Conservation (phyloP, 1,140 invertebrate species). For the Sarcophaga peregrina region DNA sequence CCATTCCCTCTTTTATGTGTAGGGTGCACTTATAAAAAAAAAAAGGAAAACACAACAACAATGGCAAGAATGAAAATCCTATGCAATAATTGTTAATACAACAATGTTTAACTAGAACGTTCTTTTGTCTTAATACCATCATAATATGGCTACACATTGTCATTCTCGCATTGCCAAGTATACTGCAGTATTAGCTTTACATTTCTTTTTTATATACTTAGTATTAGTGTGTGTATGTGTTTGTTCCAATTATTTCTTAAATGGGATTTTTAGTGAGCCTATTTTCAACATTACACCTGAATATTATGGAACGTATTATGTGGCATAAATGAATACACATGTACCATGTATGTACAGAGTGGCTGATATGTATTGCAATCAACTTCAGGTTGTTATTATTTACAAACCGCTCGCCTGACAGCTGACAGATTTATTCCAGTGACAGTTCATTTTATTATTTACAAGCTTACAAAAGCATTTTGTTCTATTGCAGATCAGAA, state of each 20-base stretch:
- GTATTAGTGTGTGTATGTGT: not conserved
- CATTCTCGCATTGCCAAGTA: too few species aligned
- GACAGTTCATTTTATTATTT: too few species aligned
- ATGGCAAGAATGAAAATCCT: not conserved
- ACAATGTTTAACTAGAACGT: not conserved
- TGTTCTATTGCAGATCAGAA: too few species aligned
- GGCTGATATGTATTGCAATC: too few species aligned
- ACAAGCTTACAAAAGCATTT: too few species aligned
- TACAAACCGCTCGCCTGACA: too few species aligned
- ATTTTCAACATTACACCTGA: conserved; percentile 21
- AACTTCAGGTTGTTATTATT: too few species aligned
- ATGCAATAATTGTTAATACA: conserved; percentile 10
- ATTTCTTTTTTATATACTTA: not conserved
- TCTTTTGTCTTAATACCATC: not conserved
- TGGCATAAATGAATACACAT: not conserved
- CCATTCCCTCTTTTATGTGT: not conserved
- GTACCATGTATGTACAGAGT: not conserved
- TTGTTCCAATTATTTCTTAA: not conserved
- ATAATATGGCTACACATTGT: too few species aligned
- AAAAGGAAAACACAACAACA: too few species aligned
- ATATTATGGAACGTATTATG: not conserved
- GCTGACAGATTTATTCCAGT: too few species aligned
- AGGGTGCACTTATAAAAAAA: not conserved
- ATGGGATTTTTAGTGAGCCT: conserved; percentile 24
- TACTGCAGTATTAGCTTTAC: too few species aligned